Evolutionary conservation across 2,113 vertebrate species (phyloP).

Genomic region (Gambusia holbrooki): DNA sequence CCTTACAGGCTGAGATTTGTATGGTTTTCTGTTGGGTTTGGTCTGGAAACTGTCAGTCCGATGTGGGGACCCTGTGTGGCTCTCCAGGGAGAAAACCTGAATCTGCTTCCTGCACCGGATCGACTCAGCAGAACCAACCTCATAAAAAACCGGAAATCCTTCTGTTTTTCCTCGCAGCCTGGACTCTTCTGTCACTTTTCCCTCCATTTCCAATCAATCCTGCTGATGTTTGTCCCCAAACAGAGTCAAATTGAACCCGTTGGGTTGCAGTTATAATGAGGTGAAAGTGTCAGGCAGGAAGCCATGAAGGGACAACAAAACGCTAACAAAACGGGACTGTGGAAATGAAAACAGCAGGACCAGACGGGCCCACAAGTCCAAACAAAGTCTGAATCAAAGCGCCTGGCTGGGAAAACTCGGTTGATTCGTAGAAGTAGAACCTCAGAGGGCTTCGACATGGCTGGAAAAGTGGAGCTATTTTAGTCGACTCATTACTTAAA

Average conservation of each 20-base stretch:
- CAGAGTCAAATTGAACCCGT: neutral
- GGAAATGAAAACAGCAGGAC: neutral
- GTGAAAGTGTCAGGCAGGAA: neutral
- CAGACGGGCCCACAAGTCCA: neutral
- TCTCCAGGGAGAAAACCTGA: conserved; percentile 37
- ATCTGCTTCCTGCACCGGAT: conserved; percentile 43
- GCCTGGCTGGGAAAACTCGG: neutral
- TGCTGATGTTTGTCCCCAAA: neutral
- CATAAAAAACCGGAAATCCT: neutral
- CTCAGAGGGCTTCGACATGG: neutral
- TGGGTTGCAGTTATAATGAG: neutral
- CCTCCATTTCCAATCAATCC: neutral
- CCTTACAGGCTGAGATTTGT: no score
- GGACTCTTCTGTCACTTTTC: neutral
- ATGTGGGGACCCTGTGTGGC: neutral
- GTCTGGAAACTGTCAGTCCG: no score
- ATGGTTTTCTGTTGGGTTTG: no score
- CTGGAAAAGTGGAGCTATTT: conserved; percentile 24
- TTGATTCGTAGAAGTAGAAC: conserved; percentile 18
- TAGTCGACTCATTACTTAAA: neutral
- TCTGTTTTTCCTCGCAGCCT: neutral
- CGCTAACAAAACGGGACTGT: neutral
- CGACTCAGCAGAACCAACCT: neutral
- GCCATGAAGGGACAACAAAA: neutral
- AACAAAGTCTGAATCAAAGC: neutral